Evolutionary conservation across 2,797 vertebrate genomes (phyloP).

Genomic region (Microctenopoma stevenorrisi): DNA sequence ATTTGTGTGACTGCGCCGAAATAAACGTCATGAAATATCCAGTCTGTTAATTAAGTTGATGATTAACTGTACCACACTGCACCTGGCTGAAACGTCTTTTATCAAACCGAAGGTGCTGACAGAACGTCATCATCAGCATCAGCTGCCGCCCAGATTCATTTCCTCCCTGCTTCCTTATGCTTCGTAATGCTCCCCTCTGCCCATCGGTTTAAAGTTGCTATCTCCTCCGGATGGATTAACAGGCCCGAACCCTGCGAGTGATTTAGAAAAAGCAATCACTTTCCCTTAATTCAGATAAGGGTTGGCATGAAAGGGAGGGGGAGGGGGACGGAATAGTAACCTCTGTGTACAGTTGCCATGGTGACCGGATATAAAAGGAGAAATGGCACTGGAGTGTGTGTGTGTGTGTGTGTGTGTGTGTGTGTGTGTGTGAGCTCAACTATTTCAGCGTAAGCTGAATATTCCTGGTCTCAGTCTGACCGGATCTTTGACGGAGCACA

Average conservation of each 20-base stretch:
- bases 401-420: no score
- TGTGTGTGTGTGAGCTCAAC: no score
- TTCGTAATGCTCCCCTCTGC: slow-evolving; percentile 1
- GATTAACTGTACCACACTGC: not conserved
- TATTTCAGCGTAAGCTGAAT: not conserved
- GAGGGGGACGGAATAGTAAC: not conserved
- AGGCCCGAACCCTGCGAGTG: slow-evolving; percentile 42
- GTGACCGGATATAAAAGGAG: slow-evolving; percentile 52
- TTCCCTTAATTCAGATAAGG: slow-evolving; percentile 45
- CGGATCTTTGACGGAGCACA: not conserved
- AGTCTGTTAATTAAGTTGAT: not conserved
- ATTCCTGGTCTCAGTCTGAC: slow-evolving; percentile 30
- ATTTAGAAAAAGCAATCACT: slow-evolving; percentile 62
- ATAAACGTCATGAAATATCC: no score
- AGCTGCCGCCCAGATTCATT: slow-evolving; percentile 1
- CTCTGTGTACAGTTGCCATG: slow-evolving; percentile 61
- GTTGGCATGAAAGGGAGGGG: slow-evolving; percentile 26
- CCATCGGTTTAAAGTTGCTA: slow-evolving; percentile 9
- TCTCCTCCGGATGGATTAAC: slow-evolving; percentile 48
- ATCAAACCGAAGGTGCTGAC: not conserved
- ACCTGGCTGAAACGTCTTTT: not conserved
- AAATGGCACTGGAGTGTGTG: slow-evolving; percentile 40
- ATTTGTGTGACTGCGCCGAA: no score
- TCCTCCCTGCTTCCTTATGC: not conserved
- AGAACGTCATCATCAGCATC: not conserved